Evolutionary conservation across 1,140 invertebrate genomes (phyloP).

Genomic region (Trissolcus basalis): DNA sequence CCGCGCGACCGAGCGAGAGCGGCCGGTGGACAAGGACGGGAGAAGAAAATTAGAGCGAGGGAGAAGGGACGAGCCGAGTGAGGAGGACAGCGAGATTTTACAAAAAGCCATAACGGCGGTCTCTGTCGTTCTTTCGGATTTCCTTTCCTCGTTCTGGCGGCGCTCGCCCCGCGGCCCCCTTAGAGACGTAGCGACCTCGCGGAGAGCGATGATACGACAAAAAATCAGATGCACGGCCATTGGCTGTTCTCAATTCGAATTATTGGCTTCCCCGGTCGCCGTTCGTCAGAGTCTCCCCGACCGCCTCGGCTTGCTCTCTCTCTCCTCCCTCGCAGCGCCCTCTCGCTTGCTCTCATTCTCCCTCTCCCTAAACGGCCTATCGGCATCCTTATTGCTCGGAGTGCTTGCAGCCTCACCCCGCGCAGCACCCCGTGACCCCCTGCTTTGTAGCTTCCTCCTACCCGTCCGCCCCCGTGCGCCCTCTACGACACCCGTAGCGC

Average conservation of each 20-base stretch:
- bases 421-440: conserved; percentile 49
- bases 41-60: conserved; percentile 39
- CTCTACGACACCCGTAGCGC: conserved; percentile 32
- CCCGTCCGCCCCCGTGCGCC: conserved; percentile 25
- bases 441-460: conserved; percentile 44
- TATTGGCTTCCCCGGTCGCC: conserved; percentile 75
- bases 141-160: conserved; percentile 5
- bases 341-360: conserved; percentile 9
- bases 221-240: conserved; percentile 76
- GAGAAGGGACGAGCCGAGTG: conserved; percentile 9
- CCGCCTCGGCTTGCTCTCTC: conserved; percentile 44
- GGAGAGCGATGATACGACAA: conserved; percentile 66
- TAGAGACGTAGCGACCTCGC: conserved; percentile 52
- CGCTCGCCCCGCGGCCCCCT: conserved; percentile 11
- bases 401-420: conserved; percentile 18
- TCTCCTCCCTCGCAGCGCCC: conserved; percentile 9
- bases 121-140: conserved; percentile 12
- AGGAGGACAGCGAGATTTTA: conserved; percentile 31
- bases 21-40: conserved; percentile 36
- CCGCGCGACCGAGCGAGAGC: conserved; percentile 13
- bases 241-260: conserved; percentile 77
- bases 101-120: conserved; percentile 44
- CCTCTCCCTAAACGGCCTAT: conserved; percentile 6
- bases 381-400: conserved; percentile 8
- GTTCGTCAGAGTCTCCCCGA: conserved; percentile 70